These are phyloP conservation scores for Phainopepla nitens DNA, from an alignment of 2,113 vertebrate species.

Conservation along the genomic window DNA sequence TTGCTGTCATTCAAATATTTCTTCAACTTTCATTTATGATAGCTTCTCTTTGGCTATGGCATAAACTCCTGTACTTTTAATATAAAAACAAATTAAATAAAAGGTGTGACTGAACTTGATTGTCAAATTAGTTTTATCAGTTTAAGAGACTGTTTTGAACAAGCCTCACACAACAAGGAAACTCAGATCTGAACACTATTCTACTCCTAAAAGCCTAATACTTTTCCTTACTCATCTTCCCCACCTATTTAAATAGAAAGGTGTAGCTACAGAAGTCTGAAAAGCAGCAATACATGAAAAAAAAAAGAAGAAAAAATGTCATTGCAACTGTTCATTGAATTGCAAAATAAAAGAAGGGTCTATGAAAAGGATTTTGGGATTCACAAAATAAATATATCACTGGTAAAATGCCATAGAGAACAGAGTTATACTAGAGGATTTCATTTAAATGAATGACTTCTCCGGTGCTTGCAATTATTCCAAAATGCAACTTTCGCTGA, in stretches of 20 bases:
- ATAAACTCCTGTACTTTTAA: background rate
- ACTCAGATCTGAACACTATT: background rate
- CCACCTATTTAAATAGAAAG: background rate
- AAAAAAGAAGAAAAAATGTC: background rate
- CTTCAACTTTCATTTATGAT: background rate
- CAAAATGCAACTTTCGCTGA: background rate
- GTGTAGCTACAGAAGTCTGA: background rate
- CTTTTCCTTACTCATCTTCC: background rate
- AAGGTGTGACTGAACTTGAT: background rate
- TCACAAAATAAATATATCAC: background rate
- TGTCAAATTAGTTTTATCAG: background rate
- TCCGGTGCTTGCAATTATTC: background rate
- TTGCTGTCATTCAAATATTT: background rate
- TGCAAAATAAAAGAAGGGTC: background rate
- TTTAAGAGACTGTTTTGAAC: background rate
- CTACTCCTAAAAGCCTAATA: background rate
- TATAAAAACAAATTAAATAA: background rate
- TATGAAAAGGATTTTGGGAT: background rate
- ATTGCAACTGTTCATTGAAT: background rate
- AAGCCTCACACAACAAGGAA: background rate
- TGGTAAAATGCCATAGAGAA: background rate
- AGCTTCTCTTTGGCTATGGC: background rate
- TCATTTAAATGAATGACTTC: background rate
- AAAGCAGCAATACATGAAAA: background rate
- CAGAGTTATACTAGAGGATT: background rate